Conservation (phyloP, 2,888 invertebrate genomes). For the Kryphioiulus occultus region DNA sequence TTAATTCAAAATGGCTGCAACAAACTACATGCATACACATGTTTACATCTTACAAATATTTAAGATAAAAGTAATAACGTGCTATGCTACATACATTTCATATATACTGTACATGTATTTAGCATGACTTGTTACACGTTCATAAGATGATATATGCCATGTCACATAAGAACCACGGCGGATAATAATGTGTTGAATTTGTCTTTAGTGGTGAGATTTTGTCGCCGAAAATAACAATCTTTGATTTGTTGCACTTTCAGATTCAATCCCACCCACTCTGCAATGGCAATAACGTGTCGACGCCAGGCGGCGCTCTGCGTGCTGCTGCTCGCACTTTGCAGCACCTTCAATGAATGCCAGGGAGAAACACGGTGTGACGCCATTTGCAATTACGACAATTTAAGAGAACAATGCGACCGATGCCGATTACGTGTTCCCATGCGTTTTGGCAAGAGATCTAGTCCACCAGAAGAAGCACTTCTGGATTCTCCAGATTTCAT, state of each 20-base stretch:
- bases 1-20: no score
- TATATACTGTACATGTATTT: no score
- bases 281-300: constrained; percentile 12
- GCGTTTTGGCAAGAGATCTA: constrained; percentile 52
- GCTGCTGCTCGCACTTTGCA: not conserved
- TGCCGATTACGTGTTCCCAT: constrained; percentile 50
- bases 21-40: no score
- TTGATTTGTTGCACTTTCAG: not conserved
- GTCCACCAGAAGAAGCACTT: constrained; percentile 44
- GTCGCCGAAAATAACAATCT: not conserved
- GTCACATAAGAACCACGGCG: not conserved
- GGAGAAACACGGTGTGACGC: constrained; percentile 44
- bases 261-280: not conserved
- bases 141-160: not conserved
- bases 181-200: not conserved
- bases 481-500: not conserved
- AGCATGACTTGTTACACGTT: not conserved
- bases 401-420: constrained; percentile 50
- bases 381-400: constrained; percentile 41
- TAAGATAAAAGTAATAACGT: not conserved
- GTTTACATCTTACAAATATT: no score
- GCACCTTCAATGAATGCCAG: not conserved
- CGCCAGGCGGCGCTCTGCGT: not conserved
- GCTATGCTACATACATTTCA: not conserved
- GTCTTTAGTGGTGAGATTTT: not conserved